Percentiles rank a stretch among this genome's conserved stretches.
phyloP scores from a whole-genome alignment of 2,797 vertebrate genomes.

The Hemitrygon akajei region DNA sequence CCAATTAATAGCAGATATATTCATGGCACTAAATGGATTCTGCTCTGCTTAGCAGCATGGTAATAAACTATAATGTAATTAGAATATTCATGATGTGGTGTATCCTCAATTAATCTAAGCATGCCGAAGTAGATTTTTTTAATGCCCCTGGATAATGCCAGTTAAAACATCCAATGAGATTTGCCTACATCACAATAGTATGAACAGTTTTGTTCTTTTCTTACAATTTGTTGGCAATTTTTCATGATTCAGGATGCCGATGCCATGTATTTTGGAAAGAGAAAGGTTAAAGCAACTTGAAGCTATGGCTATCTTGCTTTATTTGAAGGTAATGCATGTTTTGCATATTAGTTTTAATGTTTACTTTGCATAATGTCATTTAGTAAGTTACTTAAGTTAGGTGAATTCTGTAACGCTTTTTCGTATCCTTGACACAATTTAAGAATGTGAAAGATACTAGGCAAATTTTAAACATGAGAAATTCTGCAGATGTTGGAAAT shows the following conservation, averaged over 20 bases:
- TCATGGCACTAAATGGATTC: neutral
- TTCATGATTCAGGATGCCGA: constrained; percentile 73
- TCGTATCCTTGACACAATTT: too few relatives aligned
- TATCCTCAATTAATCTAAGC: neutral
- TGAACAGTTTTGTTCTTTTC: neutral
- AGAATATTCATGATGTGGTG: neutral
- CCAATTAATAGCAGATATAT: neutral
- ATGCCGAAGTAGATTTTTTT: neutral
- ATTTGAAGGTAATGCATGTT: neutral
- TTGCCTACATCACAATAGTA: neutral
- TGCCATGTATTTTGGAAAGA: constrained; percentile 69
- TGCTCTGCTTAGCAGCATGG: neutral
- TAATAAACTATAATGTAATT: neutral
- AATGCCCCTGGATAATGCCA: neutral
- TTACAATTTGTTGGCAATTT: neutral
- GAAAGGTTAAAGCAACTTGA: constrained; percentile 32
- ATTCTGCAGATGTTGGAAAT: too few relatives aligned
- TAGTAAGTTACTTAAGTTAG: neutral
- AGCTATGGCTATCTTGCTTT: neutral
- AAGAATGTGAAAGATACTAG: neutral
- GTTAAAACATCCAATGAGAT: neutral
- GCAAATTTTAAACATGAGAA: too few relatives aligned
- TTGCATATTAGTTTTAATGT: neutral
- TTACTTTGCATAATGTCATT: neutral
- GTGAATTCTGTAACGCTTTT: neutral